These are phyloP conservation scores for Phymatocera aterrima DNA, from an alignment of 2,888 invertebrate species.

Conservation along the genomic window DNA sequence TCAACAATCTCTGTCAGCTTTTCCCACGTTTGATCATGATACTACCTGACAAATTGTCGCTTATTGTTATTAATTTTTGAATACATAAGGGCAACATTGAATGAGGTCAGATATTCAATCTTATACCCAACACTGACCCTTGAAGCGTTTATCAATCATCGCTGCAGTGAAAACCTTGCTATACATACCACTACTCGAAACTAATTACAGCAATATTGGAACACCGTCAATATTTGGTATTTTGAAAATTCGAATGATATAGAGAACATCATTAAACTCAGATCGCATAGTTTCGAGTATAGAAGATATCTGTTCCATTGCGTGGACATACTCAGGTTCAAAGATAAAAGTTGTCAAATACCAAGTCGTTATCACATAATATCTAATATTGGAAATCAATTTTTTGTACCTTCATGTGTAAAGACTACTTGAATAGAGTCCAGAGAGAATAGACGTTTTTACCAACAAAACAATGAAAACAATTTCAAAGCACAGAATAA, in stretches of 20 bases:
- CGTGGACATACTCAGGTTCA: background rate
- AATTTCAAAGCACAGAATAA: constrained; percentile 29
- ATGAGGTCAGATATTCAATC: constrained; percentile 38
- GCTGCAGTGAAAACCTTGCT: constrained; percentile 32
- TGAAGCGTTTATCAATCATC: constrained; percentile 24
- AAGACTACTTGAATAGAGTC: background rate
- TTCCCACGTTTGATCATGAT: constrained; percentile 41
- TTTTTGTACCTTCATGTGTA: background rate
- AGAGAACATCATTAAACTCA: background rate
- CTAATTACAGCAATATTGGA: constrained; percentile 32
- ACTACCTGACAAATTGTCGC: constrained; percentile 20
- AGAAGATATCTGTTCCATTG: background rate
- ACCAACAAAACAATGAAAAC: background rate
- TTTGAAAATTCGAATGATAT: constrained; percentile 20
- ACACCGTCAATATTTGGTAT: constrained; percentile 17
- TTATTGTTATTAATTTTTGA: constrained; percentile 39
- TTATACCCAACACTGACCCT: constrained; percentile 40
- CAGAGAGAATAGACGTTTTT: background rate
- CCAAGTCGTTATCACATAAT: background rate
- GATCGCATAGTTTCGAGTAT: background rate
- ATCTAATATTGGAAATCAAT: background rate
- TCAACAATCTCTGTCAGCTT: constrained; percentile 39
- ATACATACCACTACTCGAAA: constrained; percentile 34
- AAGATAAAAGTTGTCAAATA: constrained; percentile 1
- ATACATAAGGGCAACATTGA: constrained; percentile 46